Evolutionary conservation across 2,113 vertebrate species (phyloP).

Genomic region (Sceloporus tristichus): DNA sequence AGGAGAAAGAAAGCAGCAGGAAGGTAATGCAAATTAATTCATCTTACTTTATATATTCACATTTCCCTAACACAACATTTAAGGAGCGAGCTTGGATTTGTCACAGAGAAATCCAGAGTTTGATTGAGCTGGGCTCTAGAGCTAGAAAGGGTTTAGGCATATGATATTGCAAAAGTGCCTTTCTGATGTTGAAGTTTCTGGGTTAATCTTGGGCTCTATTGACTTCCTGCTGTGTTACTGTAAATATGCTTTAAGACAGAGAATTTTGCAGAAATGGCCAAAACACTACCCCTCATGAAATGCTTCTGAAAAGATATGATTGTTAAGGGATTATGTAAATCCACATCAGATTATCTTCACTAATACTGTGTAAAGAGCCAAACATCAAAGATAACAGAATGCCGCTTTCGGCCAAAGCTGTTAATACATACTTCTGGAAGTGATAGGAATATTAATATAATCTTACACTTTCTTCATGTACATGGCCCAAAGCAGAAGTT

Average conservation of each 20-base stretch:
- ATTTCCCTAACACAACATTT: background rate
- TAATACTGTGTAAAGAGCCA: constrained; percentile 13
- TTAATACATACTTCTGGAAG: background rate
- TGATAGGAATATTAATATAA: constrained; percentile 13
- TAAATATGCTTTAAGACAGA: constrained; percentile 24
- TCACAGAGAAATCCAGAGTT: background rate
- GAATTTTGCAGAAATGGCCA: background rate
- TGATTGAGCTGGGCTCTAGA: constrained; percentile 20
- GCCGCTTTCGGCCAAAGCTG: background rate
- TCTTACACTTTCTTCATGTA: background rate
- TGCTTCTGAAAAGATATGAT: constrained; percentile 21
- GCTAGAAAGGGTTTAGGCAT: background rate
- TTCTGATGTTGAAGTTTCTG: background rate
- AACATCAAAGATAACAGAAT: background rate
- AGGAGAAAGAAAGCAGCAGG: background rate
- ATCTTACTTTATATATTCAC: constrained; percentile 16
- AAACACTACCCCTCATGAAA: constrained; percentile 26
- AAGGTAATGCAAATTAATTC: background rate
- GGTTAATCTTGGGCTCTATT: background rate
- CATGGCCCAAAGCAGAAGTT: background rate
- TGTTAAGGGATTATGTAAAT: constrained; percentile 19
- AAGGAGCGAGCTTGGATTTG: background rate
- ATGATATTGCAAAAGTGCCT: background rate
- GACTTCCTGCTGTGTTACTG: background rate
- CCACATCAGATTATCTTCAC: background rate